phyloP scores from a whole-genome alignment of 2,797 vertebrate genomes.

The Manis pentadactyla region DNA sequence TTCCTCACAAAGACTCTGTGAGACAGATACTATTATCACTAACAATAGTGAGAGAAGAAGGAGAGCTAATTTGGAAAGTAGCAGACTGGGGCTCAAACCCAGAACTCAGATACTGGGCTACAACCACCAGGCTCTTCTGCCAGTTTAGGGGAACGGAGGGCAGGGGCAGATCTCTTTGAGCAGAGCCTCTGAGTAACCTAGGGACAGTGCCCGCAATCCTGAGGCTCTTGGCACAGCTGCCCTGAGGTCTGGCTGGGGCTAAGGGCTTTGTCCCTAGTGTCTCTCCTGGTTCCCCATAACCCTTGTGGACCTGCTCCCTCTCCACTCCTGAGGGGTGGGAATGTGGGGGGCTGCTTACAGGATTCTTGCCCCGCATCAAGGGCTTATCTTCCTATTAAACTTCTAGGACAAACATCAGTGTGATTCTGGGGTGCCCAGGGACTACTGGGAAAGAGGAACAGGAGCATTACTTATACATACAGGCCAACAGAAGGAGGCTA shows the following conservation, averaged over 20 bases:
- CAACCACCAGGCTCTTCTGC: neutral
- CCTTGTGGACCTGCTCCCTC: neutral
- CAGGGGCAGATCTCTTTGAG: neutral
- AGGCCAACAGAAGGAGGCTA: neutral
- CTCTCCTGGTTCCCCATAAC: neutral
- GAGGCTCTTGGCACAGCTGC: neutral
- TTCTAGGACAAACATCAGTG: slow-evolving; percentile 5
- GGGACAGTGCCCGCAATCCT: neutral
- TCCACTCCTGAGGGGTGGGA: neutral
- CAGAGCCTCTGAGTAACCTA: neutral
- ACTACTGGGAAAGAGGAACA: neutral
- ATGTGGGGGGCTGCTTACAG: neutral
- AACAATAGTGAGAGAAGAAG: slow-evolving; percentile 27
- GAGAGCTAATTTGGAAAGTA: neutral
- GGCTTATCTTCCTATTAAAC: slow-evolving; percentile 44
- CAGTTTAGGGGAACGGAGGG: neutral
- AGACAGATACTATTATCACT: neutral
- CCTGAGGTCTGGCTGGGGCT: neutral
- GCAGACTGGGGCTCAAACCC: neutral
- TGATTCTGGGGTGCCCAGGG: slow-evolving; percentile 29
- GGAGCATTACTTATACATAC: neutral
- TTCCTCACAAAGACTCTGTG: slow-evolving; percentile 19
- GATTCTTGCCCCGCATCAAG: neutral
- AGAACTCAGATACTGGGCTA: neutral
- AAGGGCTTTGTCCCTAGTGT: neutral